A percentile compares a stretch with the other conserved stretches of the same genome.
These are phyloP conservation scores for Branchinecta sandiegonensis DNA, from an alignment of 2,888 invertebrate species.

Conservation along the genomic window DNA sequence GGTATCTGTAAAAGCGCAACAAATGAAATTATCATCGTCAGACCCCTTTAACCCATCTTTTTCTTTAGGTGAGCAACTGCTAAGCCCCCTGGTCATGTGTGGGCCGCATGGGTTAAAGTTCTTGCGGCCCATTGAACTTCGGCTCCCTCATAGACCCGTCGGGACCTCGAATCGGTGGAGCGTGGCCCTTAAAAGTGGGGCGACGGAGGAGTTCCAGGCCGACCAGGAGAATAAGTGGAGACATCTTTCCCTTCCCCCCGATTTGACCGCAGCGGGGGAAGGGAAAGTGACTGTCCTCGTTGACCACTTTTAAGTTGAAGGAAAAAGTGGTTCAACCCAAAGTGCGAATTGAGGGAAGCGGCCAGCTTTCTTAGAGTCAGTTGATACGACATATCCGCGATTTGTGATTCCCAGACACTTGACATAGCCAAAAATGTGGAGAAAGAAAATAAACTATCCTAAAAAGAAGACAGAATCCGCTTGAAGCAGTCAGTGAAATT, in stretches of 20 bases:
- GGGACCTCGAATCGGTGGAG: conserved; percentile 39
- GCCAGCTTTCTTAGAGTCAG: too few relatives aligned
- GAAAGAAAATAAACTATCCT: too few relatives aligned
- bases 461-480: too few relatives aligned
- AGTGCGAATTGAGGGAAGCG: too few relatives aligned
- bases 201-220: not conserved
- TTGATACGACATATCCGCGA: too few relatives aligned
- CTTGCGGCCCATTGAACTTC: conserved; percentile 70
- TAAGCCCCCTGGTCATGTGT: conserved; percentile 90
- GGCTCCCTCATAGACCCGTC: conserved; percentile 55
- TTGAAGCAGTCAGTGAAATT: too few relatives aligned
- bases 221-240: conserved; percentile 14
- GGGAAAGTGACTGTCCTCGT: conserved; percentile 2
- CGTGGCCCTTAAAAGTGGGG: conserved; percentile 36
- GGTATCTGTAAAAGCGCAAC: too few relatives aligned
- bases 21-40: too few relatives aligned
- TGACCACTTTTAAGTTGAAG: not conserved
- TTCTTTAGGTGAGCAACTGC: conserved; percentile 70
- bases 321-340: too few relatives aligned
- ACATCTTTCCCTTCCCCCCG: conserved; percentile 5
- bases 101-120: conserved; percentile 85
- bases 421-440: too few relatives aligned
- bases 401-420: too few relatives aligned
- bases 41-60: conserved; percentile 9
- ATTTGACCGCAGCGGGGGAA: not conserved